phyloP scores from a whole-genome alignment of 2,797 vertebrate genomes.

The Cyclopterus lumpus region DNA sequence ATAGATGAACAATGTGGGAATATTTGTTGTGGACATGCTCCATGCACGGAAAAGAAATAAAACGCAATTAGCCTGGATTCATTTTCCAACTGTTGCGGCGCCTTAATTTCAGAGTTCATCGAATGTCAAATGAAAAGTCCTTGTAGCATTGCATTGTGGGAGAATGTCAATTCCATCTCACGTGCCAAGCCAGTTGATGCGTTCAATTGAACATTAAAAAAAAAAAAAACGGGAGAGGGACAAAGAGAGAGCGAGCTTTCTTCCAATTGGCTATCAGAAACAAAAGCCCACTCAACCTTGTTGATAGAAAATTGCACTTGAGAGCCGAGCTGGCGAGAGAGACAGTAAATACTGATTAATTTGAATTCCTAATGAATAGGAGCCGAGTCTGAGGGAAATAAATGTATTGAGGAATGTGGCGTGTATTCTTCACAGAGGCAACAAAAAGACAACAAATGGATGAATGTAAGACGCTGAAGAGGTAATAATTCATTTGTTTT shows the following conservation, averaged over 20 bases:
- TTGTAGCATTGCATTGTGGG: conserved; percentile 68
- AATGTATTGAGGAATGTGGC: conserved; percentile 77
- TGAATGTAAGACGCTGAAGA: conserved; percentile 76
- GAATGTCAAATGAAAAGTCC: conserved; percentile 73
- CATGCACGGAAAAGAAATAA: neutral
- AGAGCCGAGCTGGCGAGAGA: conserved; percentile 75
- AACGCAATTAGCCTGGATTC: conserved; percentile 53
- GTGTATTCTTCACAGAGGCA: conserved; percentile 71
- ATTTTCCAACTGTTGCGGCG: conserved; percentile 43
- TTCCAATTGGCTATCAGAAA: conserved; percentile 78
- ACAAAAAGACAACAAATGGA: conserved; percentile 71
- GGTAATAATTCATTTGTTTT: conserved; percentile 81
- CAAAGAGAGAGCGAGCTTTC: conserved; percentile 66
- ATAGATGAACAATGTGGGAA: neutral
- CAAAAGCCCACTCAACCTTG: conserved; percentile 84
- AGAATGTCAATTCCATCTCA: conserved; percentile 58
- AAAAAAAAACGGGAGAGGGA: conserved; percentile 40
- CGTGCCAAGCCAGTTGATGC: conserved; percentile 72
- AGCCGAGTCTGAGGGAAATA: conserved; percentile 63
- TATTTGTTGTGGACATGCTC: conserved; percentile 24
- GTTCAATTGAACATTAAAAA: conserved; percentile 74
- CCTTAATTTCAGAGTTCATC: conserved; percentile 72
- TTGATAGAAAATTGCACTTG: conserved; percentile 82
- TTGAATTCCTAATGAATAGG: conserved; percentile 82
- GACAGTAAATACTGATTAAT: conserved; percentile 82